A percentile compares a stretch with the other conserved stretches of the same genome.
phyloP scores from a whole-genome alignment of 2,888 invertebrate species.

The Acrobasis consociella region DNA sequence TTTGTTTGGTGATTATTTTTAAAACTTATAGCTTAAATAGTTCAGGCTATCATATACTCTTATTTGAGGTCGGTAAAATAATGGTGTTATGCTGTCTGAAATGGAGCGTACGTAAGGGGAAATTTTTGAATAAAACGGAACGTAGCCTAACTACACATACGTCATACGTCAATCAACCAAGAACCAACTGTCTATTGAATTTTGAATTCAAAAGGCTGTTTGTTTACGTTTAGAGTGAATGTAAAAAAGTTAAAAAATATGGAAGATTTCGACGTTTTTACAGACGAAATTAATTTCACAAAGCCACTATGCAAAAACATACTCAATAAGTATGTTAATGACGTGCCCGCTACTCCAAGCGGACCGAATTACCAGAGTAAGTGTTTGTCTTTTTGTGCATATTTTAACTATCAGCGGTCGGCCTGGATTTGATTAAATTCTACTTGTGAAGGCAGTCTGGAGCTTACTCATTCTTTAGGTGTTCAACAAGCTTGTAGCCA shows the following conservation, averaged over 20 bases:
- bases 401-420: too few relatives aligned
- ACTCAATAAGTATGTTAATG: constrained; percentile 61
- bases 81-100: too few relatives aligned
- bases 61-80: too few relatives aligned
- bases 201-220: constrained; percentile 11
- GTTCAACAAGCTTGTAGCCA: too few relatives aligned
- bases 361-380: constrained; percentile 76
- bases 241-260: constrained; percentile 37
- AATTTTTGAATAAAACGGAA: neutral
- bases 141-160: neutral
- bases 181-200: neutral
- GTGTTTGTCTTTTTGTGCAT: constrained; percentile 30
- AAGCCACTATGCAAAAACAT: constrained; percentile 62
- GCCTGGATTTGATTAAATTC: too few relatives aligned
- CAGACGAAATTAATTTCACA: constrained; percentile 68
- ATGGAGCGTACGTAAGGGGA: too few relatives aligned
- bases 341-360: constrained; percentile 62
- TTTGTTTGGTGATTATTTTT: too few relatives aligned
- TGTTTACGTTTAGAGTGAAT: constrained; percentile 12
- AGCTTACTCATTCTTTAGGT: too few relatives aligned
- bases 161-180: neutral
- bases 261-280: constrained; percentile 76
- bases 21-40: too few relatives aligned
- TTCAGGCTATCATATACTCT: too few relatives aligned
- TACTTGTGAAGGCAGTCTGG: too few relatives aligned